Conservation (phyloP, 2,113 vertebrate species). For the Muntiacus reevesi region DNA sequence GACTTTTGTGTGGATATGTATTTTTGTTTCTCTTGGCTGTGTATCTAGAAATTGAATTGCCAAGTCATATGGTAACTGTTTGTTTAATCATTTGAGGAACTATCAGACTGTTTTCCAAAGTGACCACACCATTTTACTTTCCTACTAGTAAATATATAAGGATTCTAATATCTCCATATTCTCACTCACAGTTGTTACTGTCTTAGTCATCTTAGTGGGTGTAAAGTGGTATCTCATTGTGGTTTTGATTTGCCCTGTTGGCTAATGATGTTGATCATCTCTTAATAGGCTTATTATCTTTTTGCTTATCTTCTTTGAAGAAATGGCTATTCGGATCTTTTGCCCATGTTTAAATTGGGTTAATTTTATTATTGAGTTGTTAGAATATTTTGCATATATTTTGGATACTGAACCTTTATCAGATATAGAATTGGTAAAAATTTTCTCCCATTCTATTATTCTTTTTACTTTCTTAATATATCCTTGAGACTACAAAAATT, state of each 20-base stretch:
- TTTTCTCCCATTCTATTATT: neutral
- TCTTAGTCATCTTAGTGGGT: neutral
- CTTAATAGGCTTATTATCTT: neutral
- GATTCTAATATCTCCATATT: neutral
- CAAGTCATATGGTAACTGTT: neutral
- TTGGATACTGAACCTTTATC: neutral
- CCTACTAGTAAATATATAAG: neutral
- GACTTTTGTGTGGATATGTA: neutral
- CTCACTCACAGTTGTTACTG: neutral
- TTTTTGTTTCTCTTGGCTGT: neutral
- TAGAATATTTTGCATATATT: neutral
- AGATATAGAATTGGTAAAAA: neutral
- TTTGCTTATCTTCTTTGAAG: neutral
- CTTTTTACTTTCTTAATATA: neutral
- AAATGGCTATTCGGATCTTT: neutral
- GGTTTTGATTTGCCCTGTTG: neutral
- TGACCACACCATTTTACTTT: neutral
- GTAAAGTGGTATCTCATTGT: neutral
- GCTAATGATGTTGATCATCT: neutral
- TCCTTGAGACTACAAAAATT: neutral
- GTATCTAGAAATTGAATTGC: neutral
- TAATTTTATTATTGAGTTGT: neutral
- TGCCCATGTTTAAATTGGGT: neutral
- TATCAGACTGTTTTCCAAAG: neutral
- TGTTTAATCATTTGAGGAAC: neutral